Evolutionary conservation across 1,140 invertebrate genomes (phyloP).

Genomic region (Lanistes nyassanus): DNA sequence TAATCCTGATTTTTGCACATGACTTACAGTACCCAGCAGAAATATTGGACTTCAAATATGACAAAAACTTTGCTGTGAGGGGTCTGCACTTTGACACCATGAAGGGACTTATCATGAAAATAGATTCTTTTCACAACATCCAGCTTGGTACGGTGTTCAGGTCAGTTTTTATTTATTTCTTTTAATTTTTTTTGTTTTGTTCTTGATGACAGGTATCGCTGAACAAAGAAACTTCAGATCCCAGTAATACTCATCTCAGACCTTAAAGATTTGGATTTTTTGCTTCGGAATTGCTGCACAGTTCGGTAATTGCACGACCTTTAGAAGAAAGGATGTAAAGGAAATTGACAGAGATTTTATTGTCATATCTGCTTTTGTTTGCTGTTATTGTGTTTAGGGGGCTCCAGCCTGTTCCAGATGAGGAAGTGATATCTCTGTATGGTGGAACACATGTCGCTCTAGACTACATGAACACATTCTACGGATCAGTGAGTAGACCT

Average conservation of each 20-base stretch:
- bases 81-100: constrained; percentile 97
- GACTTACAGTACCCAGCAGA: constrained; percentile 87
- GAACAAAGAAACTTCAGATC: constrained; percentile 9
- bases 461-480: constrained; percentile 65
- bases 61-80: constrained; percentile 89
- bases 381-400: constrained; percentile 67
- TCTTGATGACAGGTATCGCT: not conserved
- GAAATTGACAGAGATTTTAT: not conserved
- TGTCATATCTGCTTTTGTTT: constrained; percentile 7
- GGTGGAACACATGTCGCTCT: constrained; percentile 73
- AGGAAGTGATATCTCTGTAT: constrained; percentile 88
- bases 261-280: no score
- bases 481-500: constrained; percentile 51
- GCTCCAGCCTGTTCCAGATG: constrained; percentile 80
- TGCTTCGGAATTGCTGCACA: no score
- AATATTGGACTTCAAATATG: constrained; percentile 80
- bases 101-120: constrained; percentile 92
- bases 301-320: no score
- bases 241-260: no score
- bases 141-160: constrained; percentile 95
- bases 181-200: not conserved
- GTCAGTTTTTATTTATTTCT: constrained; percentile 38
- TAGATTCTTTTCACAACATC: constrained; percentile 96
- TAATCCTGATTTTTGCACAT: no score
- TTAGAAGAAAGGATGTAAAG: not conserved